Conservation (phyloP, 2,888 invertebrate species). For the Clusia tigrina region DNA sequence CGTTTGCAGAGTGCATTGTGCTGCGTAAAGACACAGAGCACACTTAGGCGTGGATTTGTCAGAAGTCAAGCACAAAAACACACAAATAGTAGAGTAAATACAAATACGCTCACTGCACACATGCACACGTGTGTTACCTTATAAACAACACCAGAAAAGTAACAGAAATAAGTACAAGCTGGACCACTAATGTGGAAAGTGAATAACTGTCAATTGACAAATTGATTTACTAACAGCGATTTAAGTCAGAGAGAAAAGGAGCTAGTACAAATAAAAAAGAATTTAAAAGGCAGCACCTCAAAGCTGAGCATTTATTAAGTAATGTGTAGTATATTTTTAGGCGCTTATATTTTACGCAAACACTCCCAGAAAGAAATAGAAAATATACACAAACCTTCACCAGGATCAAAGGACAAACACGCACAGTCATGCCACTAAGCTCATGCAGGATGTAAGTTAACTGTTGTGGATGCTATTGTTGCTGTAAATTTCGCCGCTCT, state of each 20-base stretch:
- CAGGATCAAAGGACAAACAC: too few species aligned
- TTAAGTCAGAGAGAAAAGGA: slow-evolving; percentile 19
- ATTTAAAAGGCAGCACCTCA: neutral
- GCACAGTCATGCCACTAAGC: too few species aligned
- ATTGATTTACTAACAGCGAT: slow-evolving; percentile 35
- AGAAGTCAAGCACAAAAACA: neutral
- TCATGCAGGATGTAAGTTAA: too few species aligned
- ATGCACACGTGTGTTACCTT: too few species aligned
- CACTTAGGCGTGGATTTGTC: neutral
- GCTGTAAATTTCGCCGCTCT: neutral
- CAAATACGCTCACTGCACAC: too few species aligned
- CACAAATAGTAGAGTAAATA: too few species aligned
- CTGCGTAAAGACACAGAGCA: neutral
- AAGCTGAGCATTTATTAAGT: slow-evolving; percentile 16
- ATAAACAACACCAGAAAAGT: too few species aligned
- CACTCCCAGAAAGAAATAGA: too few species aligned
- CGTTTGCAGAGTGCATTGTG: neutral
- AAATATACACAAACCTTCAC: too few species aligned
- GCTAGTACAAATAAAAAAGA: slow-evolving; percentile 4
- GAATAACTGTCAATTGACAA: slow-evolving; percentile 35
- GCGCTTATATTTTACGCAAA: slow-evolving; percentile 31
- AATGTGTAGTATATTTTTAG: slow-evolving; percentile 24
- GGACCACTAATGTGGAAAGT: neutral
- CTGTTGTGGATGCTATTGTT: too few species aligned
- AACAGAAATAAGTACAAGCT: too few species aligned